phyloP scores from a whole-genome alignment of 2,113 vertebrate species.

The Plecotus auritus region DNA sequence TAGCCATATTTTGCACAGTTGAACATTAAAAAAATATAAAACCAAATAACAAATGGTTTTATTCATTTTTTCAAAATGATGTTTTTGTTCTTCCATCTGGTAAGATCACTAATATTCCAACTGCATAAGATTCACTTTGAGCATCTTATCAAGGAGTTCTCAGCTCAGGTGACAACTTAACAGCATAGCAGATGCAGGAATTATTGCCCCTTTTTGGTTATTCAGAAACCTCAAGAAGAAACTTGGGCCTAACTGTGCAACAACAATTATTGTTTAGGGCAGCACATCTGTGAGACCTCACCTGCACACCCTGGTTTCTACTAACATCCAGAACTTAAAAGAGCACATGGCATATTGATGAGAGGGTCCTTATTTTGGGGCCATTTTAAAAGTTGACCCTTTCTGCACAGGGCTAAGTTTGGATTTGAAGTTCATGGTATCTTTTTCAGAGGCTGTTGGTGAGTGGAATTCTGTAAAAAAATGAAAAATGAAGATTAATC shows the following conservation, averaged over 20 bases:
- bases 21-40: slow-evolving; percentile 63
- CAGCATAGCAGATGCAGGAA: not conserved
- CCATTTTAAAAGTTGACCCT: not conserved
- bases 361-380: not conserved
- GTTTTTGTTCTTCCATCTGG: not conserved
- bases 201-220: not conserved
- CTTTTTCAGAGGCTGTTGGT: not conserved
- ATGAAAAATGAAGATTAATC: not conserved
- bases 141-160: not conserved
- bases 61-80: not conserved
- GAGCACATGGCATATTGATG: accelerated
- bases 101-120: not conserved
- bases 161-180: not conserved
- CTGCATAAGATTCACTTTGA: not conserved
- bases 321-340: not conserved
- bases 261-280: not conserved
- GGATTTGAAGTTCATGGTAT: not conserved
- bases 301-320: not conserved
- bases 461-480: not conserved
- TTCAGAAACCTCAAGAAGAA: not conserved
- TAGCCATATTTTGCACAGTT: slow-evolving; percentile 65
- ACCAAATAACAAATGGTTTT: slow-evolving; percentile 67
- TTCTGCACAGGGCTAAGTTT: not conserved
- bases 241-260: not conserved
- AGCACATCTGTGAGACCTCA: not conserved